Evolutionary conservation across 2,113 vertebrate species (phyloP), one percentile per base, ranked within the genome.

Genomic region (Malurus cyaneus): DNA sequence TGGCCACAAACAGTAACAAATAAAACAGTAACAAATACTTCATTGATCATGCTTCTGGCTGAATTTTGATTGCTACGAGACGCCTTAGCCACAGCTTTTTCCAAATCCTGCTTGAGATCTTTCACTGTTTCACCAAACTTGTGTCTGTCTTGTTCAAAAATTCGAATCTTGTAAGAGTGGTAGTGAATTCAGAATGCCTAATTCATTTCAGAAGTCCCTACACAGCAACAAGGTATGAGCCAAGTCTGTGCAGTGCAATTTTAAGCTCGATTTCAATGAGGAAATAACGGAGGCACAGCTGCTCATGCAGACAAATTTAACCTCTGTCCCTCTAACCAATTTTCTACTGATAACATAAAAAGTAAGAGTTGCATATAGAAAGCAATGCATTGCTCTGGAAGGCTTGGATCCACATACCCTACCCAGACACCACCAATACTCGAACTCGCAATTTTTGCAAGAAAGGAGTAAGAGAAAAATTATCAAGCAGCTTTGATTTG

Each of bases 401-500:
- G 24, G 5, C 54, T 76, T 52, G 47, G 36, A 70, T 73, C 28
- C 42, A 50, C 29, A 28, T 14, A 62, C 17, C 34, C 71, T 66
- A 17, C 36, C 90, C 81, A 80, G 87, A 84, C 54, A 80, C 29
- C 26, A 56, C 74, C 67, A 31, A 9, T 24, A 17, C 67, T 74
- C 52, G 56, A 69, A 69, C n/a, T 52, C 79, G 34, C 26, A 70
- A 90, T 59, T 92, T 21, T 80, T 93, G 52, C 64, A 80, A 96
- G 81, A 77, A 72, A 15, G 34, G 29, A 94, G 52, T 61, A 54
- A 80, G 73, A 96, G n/a, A 91, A 93, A 96, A 96, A 94, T 90
- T 53, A 90, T 66, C 53, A 34, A 50, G 32, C 23, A 77, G 94
- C 81, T 94, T 80, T 72, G 53, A 95, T 97, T 96, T 96, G 91